Evolutionary conservation across 1,140 invertebrate genomes (phyloP).

Genomic region (Leptestheria dahalacensis): DNA sequence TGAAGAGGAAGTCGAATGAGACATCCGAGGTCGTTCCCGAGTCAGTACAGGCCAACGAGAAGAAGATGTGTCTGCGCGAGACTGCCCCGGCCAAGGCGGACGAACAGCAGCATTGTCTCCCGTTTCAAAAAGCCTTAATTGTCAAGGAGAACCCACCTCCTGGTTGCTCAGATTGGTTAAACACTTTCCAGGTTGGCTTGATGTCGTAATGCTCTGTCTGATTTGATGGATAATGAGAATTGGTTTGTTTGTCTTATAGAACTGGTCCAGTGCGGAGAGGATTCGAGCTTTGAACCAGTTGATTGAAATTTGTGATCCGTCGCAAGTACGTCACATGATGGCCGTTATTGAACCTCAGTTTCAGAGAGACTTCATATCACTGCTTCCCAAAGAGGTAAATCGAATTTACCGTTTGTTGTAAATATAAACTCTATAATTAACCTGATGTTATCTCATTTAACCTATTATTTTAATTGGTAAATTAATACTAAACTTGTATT

Average conservation of each 20-base stretch:
- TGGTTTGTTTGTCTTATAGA: no score
- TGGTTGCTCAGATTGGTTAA: not conserved
- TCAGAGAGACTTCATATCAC: conserved; percentile 91
- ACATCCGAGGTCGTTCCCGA: not conserved
- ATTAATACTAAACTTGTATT: no score
- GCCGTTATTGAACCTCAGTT: conserved; percentile 95
- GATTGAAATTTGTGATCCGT: conserved; percentile 73
- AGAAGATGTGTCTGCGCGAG: not conserved
- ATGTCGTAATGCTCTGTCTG: not conserved
- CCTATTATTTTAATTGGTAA: not conserved
- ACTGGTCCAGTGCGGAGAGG: conserved; percentile 77
- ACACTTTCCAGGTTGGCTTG: not conserved
- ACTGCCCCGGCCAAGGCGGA: not conserved
- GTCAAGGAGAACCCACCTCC: not conserved
- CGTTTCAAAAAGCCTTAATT: not conserved
- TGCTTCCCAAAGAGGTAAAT: conserved; percentile 87
- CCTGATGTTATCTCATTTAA: not conserved
- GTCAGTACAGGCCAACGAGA: not conserved
- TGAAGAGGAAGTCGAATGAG: not conserved
- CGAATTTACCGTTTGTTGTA: no score
- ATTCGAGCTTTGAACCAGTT: conserved; percentile 76
- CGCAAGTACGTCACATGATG: conserved; percentile 91
- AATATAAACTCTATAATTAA: no score
- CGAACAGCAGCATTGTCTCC: not conserved
- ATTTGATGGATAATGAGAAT: no score